These are phyloP conservation scores for Halocynthia roretzi DNA, from an alignment of 23 tunicate species.

Conservation along the genomic window DNA sequence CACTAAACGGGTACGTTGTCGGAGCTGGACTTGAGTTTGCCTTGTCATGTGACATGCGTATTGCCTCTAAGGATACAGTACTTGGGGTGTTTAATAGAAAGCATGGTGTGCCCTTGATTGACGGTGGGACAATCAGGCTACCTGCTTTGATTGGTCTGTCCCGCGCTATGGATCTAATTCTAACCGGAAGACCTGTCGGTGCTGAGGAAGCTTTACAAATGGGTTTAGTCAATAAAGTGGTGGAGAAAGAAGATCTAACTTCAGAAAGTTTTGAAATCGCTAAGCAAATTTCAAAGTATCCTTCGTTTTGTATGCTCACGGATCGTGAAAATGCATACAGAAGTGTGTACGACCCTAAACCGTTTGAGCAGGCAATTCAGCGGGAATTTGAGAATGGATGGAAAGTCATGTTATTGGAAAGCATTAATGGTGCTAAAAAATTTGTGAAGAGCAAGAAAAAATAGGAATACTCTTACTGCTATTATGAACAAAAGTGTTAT, in stretches of 20 bases:
- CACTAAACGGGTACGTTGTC: constrained; percentile 60
- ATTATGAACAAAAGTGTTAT: too few relatives aligned
- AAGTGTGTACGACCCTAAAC: constrained; percentile 8
- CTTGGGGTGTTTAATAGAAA: constrained; percentile 51
- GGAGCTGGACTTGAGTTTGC: constrained; percentile 67
- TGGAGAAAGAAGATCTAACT: constrained; percentile 29
- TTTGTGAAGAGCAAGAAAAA: constrained; percentile 1
- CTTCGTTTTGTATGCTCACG: constrained; percentile 19
- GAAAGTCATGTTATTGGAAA: constrained; percentile 14
- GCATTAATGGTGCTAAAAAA: constrained; percentile 16
- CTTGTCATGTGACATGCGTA: constrained; percentile 62
- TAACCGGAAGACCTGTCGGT: constrained; percentile 53
- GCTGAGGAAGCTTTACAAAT: constrained; percentile 43
- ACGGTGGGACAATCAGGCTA: constrained; percentile 72
- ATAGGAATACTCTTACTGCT: neutral
- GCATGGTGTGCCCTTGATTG: constrained; percentile 58
- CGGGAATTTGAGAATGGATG: constrained; percentile 19
- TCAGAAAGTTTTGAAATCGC: constrained; percentile 5
- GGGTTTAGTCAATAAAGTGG: constrained; percentile 55
- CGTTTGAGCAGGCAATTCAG: constrained; percentile 11
- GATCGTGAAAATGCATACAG: constrained; percentile 17
- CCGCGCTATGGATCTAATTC: constrained; percentile 55
- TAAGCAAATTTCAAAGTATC: constrained; percentile 15
- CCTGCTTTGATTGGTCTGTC: constrained; percentile 82
- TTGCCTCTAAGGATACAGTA: constrained; percentile 36